Evolutionary conservation across 92 coral and sea anemone species (phyloP).

Genomic region (Chrysogorgia sp.): DNA sequence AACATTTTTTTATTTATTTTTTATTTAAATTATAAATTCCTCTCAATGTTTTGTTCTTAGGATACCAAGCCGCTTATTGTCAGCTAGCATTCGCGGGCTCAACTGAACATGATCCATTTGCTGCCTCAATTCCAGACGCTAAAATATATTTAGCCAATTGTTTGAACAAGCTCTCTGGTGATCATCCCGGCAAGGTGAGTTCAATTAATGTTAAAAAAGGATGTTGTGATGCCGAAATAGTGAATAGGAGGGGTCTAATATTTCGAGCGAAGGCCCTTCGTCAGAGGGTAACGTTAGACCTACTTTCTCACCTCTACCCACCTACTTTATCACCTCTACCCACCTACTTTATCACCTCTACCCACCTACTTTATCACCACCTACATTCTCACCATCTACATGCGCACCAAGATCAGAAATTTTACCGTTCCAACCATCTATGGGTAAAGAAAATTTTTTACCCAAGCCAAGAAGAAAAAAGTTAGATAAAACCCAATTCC

Average conservation of each 20-base stretch:
- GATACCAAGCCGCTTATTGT: constrained; percentile 93
- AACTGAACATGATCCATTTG: constrained; percentile 90
- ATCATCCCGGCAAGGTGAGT: constrained; percentile 86
- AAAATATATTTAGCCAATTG: constrained; percentile 90
- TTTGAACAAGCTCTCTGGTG: constrained; percentile 72
- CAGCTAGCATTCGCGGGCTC: constrained; percentile 94
- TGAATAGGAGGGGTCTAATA: background rate
- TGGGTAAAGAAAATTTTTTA: no score
- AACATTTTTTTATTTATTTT: background rate
- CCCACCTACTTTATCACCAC: background rate
- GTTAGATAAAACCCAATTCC: no score
- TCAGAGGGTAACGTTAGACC: no score
- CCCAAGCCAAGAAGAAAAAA: no score
- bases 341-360: background rate
- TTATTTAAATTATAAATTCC: no score
- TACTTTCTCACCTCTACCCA: background rate
- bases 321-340: background rate
- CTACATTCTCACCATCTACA: no score
- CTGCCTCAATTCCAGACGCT: constrained; percentile 83
- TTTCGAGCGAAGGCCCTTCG: background rate
- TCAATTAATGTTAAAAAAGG: background rate
- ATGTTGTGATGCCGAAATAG: background rate
- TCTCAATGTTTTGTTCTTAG: constrained; percentile 51
- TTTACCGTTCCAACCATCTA: no score
- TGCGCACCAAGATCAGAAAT: no score